phyloP scores from a whole-genome alignment of 2,888 invertebrate genomes.

The Chelonus formosanus region DNA sequence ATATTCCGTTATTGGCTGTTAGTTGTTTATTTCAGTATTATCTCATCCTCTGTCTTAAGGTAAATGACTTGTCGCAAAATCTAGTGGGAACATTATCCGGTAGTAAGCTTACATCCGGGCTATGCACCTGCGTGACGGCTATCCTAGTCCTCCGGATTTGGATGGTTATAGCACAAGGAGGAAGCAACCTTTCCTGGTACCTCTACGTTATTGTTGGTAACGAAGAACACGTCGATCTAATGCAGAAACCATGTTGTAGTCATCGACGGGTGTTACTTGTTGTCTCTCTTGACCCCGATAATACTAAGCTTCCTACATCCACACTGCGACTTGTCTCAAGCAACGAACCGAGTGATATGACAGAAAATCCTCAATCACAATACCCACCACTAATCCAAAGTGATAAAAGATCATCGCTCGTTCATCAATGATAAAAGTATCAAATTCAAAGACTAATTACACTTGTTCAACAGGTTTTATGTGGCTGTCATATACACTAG shows the following conservation, averaged over 20 bases:
- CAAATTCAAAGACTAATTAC: no score
- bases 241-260: constrained; percentile 61
- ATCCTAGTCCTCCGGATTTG: constrained; percentile 45
- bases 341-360: no score
- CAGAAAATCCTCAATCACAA: no score
- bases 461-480: no score
- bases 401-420: no score
- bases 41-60: neutral
- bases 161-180: constrained; percentile 45
- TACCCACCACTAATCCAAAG: no score
- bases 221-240: constrained; percentile 62
- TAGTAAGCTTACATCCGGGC: constrained; percentile 8
- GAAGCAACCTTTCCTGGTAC: constrained; percentile 47
- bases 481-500: no score
- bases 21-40: neutral
- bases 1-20: no score
- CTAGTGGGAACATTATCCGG: constrained; percentile 25
- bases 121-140: constrained; percentile 30
- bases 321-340: no score
- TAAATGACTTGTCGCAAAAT: constrained; percentile 23
- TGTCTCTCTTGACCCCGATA: constrained; percentile 53
- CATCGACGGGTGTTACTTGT: constrained; percentile 36
- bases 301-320: constrained; percentile 46
- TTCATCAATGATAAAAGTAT: no score
- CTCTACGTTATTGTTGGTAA: constrained; percentile 57